These are phyloP conservation scores for Sycophila sp. DNA, from an alignment of 1,140 invertebrate species.

Conservation along the genomic window DNA sequence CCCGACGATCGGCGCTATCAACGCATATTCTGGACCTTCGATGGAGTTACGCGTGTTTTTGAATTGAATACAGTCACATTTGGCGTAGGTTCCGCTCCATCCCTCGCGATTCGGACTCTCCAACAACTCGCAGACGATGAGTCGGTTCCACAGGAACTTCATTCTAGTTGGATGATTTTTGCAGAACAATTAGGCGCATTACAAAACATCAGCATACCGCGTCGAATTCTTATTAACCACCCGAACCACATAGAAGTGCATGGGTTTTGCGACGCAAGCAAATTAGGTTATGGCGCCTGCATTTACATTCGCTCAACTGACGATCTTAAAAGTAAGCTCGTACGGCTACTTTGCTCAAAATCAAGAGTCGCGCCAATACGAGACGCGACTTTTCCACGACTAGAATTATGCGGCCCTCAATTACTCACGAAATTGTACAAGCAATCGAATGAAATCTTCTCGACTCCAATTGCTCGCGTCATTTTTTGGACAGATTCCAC, in stretches of 20 bases:
- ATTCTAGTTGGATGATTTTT: too few species aligned
- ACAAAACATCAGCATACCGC: too few species aligned
- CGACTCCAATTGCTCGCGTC: not conserved
- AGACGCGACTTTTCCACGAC: constrained; percentile 42
- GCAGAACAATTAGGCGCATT: too few species aligned
- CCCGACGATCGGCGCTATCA: constrained; percentile 42
- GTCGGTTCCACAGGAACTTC: too few species aligned
- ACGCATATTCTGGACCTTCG: not conserved
- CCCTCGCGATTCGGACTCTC: too few species aligned
- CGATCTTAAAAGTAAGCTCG: constrained; percentile 3
- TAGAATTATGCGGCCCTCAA: constrained; percentile 44
- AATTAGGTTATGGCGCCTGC: constrained; percentile 42
- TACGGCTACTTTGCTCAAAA: constrained; percentile 33
- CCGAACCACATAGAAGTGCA: constrained; percentile 37
- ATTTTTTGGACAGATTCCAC: constrained; percentile 42
- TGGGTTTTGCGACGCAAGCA: constrained; percentile 48
- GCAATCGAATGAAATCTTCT: not conserved
- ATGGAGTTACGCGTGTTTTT: not conserved
- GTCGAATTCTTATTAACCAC: not conserved
- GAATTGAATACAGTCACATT: not conserved
- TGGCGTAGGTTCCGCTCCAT: too few species aligned
- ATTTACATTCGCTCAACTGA: constrained; percentile 36
- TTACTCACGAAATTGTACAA: constrained; percentile 29
- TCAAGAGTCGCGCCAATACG: constrained; percentile 52
- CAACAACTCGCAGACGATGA: too few species aligned